A percentile compares a stretch with the other conserved stretches of the same genome.
Evolutionary conservation across 2,113 vertebrate species (phyloP).

Genomic region (Emberiza fucata): DNA sequence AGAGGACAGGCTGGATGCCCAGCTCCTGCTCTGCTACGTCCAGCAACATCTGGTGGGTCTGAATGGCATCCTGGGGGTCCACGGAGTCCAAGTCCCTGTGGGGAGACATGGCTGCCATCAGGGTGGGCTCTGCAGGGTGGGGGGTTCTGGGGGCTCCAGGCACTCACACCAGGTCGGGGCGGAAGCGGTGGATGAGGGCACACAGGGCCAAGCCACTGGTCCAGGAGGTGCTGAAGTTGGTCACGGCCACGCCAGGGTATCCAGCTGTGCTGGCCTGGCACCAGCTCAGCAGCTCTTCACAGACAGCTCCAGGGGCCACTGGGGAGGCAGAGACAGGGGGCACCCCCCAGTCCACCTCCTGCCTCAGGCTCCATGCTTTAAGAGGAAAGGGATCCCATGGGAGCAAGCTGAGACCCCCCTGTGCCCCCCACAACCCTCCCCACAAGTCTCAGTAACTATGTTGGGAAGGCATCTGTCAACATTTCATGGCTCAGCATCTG

Average conservation of each 20-base stretch:
- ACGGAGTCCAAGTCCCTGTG: conserved; percentile 78
- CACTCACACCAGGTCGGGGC: conserved; percentile 86
- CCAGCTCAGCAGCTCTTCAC: conserved; percentile 85
- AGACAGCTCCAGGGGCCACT: conserved; percentile 61
- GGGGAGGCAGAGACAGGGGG: neutral
- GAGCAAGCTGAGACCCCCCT: neutral
- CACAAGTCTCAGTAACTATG: neutral
- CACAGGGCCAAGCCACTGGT: conserved; percentile 85
- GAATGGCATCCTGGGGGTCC: conserved; percentile 58
- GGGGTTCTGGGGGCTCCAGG: rapidly evolving
- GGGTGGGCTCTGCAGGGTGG: neutral
- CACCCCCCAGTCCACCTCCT: neutral
- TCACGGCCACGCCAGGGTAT: conserved; percentile 75
- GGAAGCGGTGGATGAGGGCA: conserved; percentile 85
- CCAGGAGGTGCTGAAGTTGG: conserved; percentile 86
- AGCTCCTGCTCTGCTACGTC: conserved; percentile 82
- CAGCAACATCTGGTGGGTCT: conserved; percentile 79
- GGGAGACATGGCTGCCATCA: neutral
- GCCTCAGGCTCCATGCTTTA: neutral
- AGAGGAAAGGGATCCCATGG: neutral
- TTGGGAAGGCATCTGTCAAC: neutral
- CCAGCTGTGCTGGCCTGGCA: conserved; percentile 84
- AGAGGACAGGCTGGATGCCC: conserved; percentile 85
- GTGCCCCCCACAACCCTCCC: rapidly evolving
- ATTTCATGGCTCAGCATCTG: neutral